Conservation (phyloP, 2,888 invertebrate genomes). For the Leptopilina myrica region DNA sequence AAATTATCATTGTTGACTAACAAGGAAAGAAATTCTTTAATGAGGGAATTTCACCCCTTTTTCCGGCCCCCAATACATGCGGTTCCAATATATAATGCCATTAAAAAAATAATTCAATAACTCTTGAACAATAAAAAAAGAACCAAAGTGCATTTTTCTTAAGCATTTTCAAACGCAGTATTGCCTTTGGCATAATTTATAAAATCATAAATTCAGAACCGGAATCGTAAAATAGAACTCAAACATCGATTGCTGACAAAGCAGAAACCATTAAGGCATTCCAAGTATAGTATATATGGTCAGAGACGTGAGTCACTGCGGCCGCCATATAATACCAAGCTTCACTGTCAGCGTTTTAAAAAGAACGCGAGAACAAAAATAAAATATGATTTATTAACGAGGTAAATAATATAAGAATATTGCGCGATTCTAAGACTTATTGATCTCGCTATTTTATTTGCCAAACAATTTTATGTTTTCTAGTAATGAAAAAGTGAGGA, state of each 20-base stretch:
- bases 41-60: not conserved
- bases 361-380: constrained; percentile 3
- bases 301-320: constrained; percentile 12
- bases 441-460: not conserved
- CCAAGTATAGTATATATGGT: constrained; percentile 2
- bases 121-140: too few species aligned
- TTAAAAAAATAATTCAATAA: too few species aligned
- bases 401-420: constrained; percentile 21
- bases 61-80: not conserved
- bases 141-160: not conserved
- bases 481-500: too few species aligned
- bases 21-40: not conserved
- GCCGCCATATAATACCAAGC: not conserved
- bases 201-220: constrained; percentile 6
- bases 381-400: constrained; percentile 27
- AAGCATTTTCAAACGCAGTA: not conserved
- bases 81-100: too few species aligned
- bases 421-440: not conserved
- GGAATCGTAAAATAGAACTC: not conserved
- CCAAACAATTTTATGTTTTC: not conserved
- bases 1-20: too few species aligned
- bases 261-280: constrained; percentile 20
- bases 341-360: constrained; percentile 24
- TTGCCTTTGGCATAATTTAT: constrained; percentile 8
- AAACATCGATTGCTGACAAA: constrained; percentile 32